Evolutionary conservation across 2,888 invertebrate species (phyloP).

Genomic region (Zootermopsis nevadensis): DNA sequence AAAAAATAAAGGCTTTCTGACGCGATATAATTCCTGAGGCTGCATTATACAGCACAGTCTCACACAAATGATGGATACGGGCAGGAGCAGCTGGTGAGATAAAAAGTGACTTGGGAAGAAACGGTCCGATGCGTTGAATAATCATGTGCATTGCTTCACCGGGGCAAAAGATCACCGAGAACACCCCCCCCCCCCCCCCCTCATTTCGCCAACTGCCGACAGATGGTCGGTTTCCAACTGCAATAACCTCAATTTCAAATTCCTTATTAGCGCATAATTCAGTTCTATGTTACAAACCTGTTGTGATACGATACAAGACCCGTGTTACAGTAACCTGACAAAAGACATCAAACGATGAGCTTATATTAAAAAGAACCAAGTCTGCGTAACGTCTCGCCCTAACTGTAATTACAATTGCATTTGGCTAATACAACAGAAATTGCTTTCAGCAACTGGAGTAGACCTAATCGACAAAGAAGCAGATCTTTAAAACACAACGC

Average conservation of each 20-base stretch:
- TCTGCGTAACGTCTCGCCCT: too few relatives aligned
- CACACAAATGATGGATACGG: not conserved
- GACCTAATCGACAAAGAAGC: too few relatives aligned
- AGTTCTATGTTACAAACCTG: too few relatives aligned
- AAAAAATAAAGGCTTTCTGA: not conserved
- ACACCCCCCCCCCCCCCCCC: not conserved
- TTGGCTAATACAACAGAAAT: too few relatives aligned
- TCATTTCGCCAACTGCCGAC: not conserved
- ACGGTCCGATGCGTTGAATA: not conserved
- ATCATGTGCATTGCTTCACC: not conserved
- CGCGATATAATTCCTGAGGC: not conserved
- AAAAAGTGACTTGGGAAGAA: not conserved
- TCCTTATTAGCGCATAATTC: not conserved
- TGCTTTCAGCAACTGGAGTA: too few relatives aligned
- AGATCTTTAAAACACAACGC: too few relatives aligned
- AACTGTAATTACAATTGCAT: too few relatives aligned
- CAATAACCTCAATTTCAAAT: not conserved
- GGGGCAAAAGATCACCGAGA: not conserved
- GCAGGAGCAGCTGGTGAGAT: not conserved
- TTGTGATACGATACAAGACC: too few relatives aligned
- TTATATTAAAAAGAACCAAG: too few relatives aligned
- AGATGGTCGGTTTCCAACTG: not conserved
- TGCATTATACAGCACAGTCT: constrained; percentile 1
- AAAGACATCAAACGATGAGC: too few relatives aligned
- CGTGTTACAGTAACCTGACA: too few relatives aligned